phyloP scores from a whole-genome alignment of 2,888 invertebrate genomes.

The Pseudolycoriella hygida region DNA sequence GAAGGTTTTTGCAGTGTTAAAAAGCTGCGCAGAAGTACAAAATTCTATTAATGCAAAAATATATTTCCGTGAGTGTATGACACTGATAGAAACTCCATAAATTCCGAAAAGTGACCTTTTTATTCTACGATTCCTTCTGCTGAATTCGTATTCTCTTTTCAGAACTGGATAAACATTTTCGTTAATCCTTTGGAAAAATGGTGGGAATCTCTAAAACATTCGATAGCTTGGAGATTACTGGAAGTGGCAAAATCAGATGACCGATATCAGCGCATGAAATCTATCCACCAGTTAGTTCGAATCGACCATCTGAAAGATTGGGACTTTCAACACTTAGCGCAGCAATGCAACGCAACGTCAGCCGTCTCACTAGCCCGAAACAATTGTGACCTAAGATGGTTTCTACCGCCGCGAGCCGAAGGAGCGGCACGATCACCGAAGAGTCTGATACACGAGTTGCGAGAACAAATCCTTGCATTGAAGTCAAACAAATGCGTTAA shows the following conservation, averaged over 20 bases:
- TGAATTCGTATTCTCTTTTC: background rate
- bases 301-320: constrained; percentile 47
- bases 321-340: constrained; percentile 59
- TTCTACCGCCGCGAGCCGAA: constrained; percentile 47
- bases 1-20: too few relatives aligned
- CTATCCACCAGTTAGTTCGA: constrained; percentile 43
- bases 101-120: too few relatives aligned
- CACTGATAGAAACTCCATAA: too few relatives aligned
- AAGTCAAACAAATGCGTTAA: constrained; percentile 21
- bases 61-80: too few relatives aligned
- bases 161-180: constrained; percentile 28
- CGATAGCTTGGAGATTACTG: constrained; percentile 45
- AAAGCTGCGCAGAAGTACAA: too few relatives aligned
- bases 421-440: constrained; percentile 27
- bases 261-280: constrained; percentile 40
- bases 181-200: constrained; percentile 30
- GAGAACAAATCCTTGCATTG: constrained; percentile 18
- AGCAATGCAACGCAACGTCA: constrained; percentile 58
- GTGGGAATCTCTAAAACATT: constrained; percentile 46
- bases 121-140: too few relatives aligned
- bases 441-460: constrained; percentile 21
- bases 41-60: too few relatives aligned
- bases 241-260: constrained; percentile 48
- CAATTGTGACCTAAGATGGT: constrained; percentile 53
- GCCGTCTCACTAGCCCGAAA: constrained; percentile 62